phyloP scores from a whole-genome alignment of 37 sponge, comb jelly and placozoan species.

The Cliona cf. orientalis region DNA sequence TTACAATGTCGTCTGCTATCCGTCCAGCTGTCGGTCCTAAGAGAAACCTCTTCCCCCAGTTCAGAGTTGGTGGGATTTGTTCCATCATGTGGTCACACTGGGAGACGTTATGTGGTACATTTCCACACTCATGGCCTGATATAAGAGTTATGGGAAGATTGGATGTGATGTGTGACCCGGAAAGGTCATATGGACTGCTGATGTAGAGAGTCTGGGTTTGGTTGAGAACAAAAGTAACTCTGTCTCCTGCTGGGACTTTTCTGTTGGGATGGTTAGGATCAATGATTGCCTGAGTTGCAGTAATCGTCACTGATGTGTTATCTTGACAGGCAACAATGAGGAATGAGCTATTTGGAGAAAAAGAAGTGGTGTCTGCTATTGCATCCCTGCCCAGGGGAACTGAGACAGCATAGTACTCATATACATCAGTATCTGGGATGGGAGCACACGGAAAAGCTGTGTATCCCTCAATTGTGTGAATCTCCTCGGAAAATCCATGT shows the following conservation, averaged over 20 bases:
- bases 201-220: constrained; percentile 27
- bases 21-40: not conserved
- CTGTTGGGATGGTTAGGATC: not conserved
- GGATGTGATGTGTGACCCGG: constrained; percentile 13
- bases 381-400: not conserved
- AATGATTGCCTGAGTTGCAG: constrained; percentile 19
- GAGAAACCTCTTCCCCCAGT: constrained; percentile 29
- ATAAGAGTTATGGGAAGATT: constrained; percentile 20
- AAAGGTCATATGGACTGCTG: not conserved
- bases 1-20: not conserved
- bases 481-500: constrained; percentile 20
- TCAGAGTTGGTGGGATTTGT: constrained; percentile 26
- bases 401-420: constrained; percentile 52
- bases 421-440: not conserved
- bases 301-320: constrained; percentile 19
- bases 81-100: constrained; percentile 32
- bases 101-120: not conserved
- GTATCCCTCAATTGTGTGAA: constrained; percentile 27
- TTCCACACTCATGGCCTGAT: constrained; percentile 38
- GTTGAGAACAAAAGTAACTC: not conserved
- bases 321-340: constrained; percentile 19
- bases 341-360: constrained; percentile 13
- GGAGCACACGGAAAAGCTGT: constrained; percentile 31
- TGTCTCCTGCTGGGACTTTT: not conserved
- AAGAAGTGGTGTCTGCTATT: not conserved